Evolutionary conservation across 2,888 invertebrate species (phyloP).

Genomic region (Melinaea marsaeus): DNA sequence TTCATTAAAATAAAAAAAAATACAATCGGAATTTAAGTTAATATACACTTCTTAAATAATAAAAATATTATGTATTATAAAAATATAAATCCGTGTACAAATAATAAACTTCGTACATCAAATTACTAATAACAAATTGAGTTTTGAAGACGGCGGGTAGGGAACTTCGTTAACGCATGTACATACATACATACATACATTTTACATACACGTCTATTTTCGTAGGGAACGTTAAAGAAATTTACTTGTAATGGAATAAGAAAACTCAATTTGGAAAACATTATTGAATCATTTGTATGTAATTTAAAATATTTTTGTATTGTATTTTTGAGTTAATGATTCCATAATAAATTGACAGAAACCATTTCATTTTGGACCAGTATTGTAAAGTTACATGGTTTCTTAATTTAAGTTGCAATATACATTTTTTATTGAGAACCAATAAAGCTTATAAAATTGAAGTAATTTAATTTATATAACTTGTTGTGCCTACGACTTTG

Average conservation of each 20-base stretch:
- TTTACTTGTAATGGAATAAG: conserved; percentile 24
- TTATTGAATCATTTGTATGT: conserved; percentile 23
- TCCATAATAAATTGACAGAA: no score
- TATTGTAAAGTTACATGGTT: no score
- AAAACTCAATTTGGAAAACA: conserved; percentile 24
- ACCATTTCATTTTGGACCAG: no score
- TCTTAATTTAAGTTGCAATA: no score
- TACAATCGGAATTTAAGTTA: background rate
- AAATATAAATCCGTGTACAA: background rate
- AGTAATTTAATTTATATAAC: no score
- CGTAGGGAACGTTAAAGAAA: conserved; percentile 22
- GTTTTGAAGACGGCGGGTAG: conserved; percentile 23
- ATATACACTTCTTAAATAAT: background rate
- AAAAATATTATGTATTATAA: background rate
- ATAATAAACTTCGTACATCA: conserved; percentile 13
- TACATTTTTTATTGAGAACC: no score
- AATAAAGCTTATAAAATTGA: no score
- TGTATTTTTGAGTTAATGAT: no score
- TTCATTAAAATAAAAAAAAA: no score
- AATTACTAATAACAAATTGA: conserved; percentile 30
- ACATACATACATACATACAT: conserved; percentile 8
- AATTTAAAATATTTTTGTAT: background rate
- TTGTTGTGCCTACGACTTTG: no score
- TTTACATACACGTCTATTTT: conserved; percentile 3
- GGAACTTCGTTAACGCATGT: conserved; percentile 23